phyloP scores from a whole-genome alignment of 1,140 invertebrate species.

The Paramacrobiotus metropolitanus region DNA sequence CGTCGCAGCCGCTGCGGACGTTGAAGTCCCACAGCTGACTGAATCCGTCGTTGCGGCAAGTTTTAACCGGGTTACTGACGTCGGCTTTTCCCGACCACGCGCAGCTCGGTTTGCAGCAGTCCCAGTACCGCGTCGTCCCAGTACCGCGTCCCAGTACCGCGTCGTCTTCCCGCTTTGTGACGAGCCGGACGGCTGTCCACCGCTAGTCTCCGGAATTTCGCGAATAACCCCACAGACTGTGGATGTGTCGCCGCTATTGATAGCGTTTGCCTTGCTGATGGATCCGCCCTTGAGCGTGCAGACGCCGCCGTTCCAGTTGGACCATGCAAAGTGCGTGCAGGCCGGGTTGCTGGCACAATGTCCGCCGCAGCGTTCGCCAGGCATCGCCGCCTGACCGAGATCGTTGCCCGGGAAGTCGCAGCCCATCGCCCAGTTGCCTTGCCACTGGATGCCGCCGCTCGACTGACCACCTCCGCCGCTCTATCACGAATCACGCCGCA shows the following conservation, averaged over 20 bases:
- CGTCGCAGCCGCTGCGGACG: neutral
- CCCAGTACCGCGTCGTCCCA: neutral
- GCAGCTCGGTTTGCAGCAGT: neutral
- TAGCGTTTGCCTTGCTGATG: neutral
- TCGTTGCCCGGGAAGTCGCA: neutral
- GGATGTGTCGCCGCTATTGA: neutral
- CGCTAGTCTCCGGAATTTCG: neutral
- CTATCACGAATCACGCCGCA: too few species aligned
- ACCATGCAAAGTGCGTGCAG: slow-evolving; percentile 10
- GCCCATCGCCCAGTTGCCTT: neutral
- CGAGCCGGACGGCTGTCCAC: neutral
- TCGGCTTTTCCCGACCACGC: neutral
- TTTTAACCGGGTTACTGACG: neutral
- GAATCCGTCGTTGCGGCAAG: neutral
- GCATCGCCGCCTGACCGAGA: neutral
- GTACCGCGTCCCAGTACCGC: neutral
- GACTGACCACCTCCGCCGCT: too few species aligned
- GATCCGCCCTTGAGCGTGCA: slow-evolving; percentile 6
- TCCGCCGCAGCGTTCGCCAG: slow-evolving; percentile 1
- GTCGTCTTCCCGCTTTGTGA: neutral
- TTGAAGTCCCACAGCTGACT: neutral
- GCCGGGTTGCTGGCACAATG: slow-evolving; percentile 4
- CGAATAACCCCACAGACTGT: slow-evolving; percentile 8
- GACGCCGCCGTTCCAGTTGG: slow-evolving; percentile 3
- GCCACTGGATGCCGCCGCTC: too few species aligned